Conservation (phyloP, 92 coral and sea anemone species). For the Plumapathes pennacea region DNA sequence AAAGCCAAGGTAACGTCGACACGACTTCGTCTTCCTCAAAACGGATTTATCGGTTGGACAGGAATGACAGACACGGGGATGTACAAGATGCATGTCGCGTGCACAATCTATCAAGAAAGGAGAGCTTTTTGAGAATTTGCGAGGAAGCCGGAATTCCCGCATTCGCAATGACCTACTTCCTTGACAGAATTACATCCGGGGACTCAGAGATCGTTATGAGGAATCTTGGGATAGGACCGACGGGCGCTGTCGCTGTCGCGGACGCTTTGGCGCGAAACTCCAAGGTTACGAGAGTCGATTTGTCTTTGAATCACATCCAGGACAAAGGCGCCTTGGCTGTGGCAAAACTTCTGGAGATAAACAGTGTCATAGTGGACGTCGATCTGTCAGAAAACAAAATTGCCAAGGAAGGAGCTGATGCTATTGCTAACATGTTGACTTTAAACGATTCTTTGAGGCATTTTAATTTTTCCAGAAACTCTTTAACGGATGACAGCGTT, state of each 20-base stretch:
- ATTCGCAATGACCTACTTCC: conserved; percentile 77
- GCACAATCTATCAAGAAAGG: conserved; percentile 58
- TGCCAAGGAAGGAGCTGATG: conserved; percentile 66
- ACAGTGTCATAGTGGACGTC: conserved; percentile 50
- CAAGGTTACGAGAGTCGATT: conserved; percentile 66
- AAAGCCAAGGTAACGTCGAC: conserved; percentile 21
- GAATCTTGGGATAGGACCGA: conserved; percentile 90
- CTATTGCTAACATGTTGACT: conserved; percentile 68
- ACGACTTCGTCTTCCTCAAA: conserved; percentile 20
- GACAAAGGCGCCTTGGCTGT: conserved; percentile 71
- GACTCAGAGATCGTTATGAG: conserved; percentile 70
- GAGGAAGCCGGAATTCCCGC: conserved; percentile 69
- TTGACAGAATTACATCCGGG: conserved; percentile 67
- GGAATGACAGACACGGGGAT: conserved; percentile 77
- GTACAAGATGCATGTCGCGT: conserved; percentile 90
- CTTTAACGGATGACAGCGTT: conserved; percentile 64
- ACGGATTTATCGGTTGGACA: conserved; percentile 74
- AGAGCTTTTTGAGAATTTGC: conserved; percentile 61
- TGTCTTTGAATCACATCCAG: conserved; percentile 82
- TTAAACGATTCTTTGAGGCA: conserved; percentile 55
- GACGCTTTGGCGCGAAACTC: conserved; percentile 75
- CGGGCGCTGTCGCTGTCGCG: conserved; percentile 72
- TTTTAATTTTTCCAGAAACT: conserved; percentile 70
- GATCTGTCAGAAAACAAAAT: conserved; percentile 80
- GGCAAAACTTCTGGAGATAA: conserved; percentile 63